phyloP scores from a whole-genome alignment of 2,113 vertebrate genomes.

The Chlorodrepanis virens region DNA sequence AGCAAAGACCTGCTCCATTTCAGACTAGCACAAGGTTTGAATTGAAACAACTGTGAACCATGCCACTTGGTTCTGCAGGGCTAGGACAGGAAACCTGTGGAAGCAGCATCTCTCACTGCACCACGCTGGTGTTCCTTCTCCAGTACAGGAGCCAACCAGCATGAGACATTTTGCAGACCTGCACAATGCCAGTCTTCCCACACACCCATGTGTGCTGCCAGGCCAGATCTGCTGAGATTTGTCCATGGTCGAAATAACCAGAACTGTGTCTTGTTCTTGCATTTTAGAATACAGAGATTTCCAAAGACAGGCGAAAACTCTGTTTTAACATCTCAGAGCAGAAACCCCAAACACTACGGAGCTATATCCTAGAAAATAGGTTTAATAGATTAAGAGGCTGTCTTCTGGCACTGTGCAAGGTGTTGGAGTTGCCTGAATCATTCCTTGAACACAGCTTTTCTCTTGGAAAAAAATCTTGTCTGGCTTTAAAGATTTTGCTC shows the following conservation, averaged over 20 bases:
- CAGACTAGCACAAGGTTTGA: not conserved
- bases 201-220: not conserved
- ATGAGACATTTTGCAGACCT: not conserved
- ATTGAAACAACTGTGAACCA: not conserved
- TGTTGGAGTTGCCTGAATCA: not conserved
- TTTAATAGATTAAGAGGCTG: not conserved
- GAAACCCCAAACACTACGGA: not conserved
- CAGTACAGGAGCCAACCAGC: not conserved
- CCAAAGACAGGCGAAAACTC: not conserved
- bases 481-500: constrained; percentile 34
- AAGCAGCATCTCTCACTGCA: not conserved
- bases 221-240: not conserved
- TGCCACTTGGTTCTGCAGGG: not conserved
- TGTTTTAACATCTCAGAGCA: not conserved
- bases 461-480: not conserved
- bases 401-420: not conserved
- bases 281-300: not conserved
- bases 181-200: not conserved
- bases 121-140: not conserved
- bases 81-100: not conserved
- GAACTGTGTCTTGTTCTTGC: not conserved
- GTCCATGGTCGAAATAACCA: not conserved
- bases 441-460: not conserved
- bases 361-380: not conserved
- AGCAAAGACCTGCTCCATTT: not conserved